These are phyloP conservation scores for Acheta domesticus DNA, from an alignment of 2,888 invertebrate genomes.

Conservation along the genomic window DNA sequence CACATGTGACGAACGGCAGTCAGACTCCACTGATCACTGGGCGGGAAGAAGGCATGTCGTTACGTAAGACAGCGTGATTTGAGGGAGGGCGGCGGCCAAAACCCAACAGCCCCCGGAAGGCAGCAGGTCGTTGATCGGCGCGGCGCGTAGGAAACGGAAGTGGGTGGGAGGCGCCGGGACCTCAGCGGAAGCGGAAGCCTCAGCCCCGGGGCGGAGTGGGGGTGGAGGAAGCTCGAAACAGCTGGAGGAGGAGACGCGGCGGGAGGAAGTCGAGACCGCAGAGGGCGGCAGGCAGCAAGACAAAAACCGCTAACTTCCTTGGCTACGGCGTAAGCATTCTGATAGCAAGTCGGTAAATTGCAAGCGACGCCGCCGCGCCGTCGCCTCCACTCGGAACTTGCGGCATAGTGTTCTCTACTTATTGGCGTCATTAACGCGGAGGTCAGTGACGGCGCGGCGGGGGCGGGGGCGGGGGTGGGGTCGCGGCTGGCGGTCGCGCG, in stretches of 20 bases:
- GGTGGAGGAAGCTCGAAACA: neutral
- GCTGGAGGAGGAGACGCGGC: neutral
- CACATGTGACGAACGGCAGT: too few species aligned
- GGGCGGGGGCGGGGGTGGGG: neutral
- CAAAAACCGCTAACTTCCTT: neutral
- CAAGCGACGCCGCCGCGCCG: neutral
- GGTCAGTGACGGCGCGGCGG: neutral
- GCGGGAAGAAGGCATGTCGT: too few species aligned
- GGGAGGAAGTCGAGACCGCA: too few species aligned
- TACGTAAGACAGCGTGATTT: too few species aligned
- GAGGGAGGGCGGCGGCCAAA: too few species aligned
- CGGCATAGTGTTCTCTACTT: conserved; percentile 6
- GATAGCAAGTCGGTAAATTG: conserved; percentile 6
- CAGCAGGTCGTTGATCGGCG: too few species aligned
- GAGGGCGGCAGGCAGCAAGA: neutral
- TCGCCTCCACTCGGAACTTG: neutral
- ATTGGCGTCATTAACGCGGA: conserved; percentile 6
- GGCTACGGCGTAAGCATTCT: conserved; percentile 1
- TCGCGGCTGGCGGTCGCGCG: neutral
- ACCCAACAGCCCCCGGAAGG: too few species aligned
- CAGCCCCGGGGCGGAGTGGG: neutral
- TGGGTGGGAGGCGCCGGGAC: too few species aligned
- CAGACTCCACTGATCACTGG: too few species aligned
- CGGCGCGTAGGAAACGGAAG: too few species aligned
- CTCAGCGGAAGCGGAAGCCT: too few species aligned